Conservation (phyloP, 2,797 vertebrate species). For the Tapirus indicus region DNA sequence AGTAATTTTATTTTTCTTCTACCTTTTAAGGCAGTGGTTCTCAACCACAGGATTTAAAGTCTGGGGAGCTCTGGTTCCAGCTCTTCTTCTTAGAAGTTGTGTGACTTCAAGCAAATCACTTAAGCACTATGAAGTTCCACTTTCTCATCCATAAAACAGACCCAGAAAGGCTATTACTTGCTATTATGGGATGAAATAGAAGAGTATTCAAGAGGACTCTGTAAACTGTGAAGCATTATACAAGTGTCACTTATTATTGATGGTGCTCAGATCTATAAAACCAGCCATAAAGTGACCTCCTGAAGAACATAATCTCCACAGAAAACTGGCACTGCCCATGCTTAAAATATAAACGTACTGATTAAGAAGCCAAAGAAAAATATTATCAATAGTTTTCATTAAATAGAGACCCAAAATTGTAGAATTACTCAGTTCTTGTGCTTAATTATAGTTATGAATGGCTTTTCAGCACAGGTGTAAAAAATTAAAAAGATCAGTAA, state of each 20-base stretch:
- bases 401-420: neutral
- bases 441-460: neutral
- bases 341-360: neutral
- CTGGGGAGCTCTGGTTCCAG: neutral
- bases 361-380: neutral
- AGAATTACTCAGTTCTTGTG: neutral
- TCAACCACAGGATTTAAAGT: neutral
- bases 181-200: neutral
- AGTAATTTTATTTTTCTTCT: slow-evolving; percentile 44
- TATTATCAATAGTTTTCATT: neutral
- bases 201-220: slow-evolving; percentile 18
- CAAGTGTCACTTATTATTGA: neutral
- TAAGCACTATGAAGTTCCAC: neutral
- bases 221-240: neutral
- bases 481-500: neutral
- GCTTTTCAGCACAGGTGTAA: neutral
- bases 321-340: neutral
- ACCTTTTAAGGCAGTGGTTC: neutral
- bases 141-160: slow-evolving; percentile 3
- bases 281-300: neutral
- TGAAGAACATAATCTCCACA: neutral
- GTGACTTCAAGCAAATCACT: neutral
- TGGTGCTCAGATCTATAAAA: neutral
- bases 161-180: neutral
- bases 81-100: neutral